Conservation (phyloP, 2,113 vertebrate genomes). For the Morone saxatilis region DNA sequence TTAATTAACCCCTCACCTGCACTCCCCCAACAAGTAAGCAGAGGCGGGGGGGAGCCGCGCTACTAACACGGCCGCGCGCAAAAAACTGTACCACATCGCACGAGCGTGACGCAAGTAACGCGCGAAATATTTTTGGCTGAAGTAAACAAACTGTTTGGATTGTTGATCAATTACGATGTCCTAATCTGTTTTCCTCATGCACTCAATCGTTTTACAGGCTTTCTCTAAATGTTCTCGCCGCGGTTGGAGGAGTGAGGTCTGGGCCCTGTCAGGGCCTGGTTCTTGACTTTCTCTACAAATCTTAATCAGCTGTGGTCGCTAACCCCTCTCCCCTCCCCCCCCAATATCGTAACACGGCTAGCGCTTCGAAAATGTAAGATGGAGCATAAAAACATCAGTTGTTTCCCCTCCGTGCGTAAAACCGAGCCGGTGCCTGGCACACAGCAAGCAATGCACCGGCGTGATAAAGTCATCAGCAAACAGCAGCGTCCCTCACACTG, state of each 20-base stretch:
- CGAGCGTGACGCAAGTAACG: slow-evolving; percentile 14
- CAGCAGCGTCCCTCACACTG: slow-evolving; percentile 2
- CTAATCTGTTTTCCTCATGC: slow-evolving; percentile 52
- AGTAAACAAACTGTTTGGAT: slow-evolving; percentile 34
- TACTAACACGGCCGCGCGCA: slow-evolving; percentile 38
- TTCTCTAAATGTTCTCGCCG: too few species aligned
- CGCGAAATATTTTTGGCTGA: slow-evolving; percentile 27
- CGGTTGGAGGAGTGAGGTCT: neutral
- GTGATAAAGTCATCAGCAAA: slow-evolving; percentile 43
- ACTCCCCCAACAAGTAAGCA: slow-evolving; percentile 66
- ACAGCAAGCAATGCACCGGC: slow-evolving; percentile 2
- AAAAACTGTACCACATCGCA: slow-evolving; percentile 47
- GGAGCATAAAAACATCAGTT: neutral
- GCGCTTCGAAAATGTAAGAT: neutral
- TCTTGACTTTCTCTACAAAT: slow-evolving; percentile 40
- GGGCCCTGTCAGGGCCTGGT: slow-evolving; percentile 5
- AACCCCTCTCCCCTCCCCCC: too few species aligned
- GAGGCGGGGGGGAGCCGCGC: neutral
- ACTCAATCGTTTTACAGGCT: neutral
- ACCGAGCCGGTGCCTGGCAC: neutral
- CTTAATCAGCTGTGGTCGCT: slow-evolving; percentile 35
- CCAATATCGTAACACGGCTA: neutral
- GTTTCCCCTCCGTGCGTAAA: neutral
- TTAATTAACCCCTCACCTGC: slow-evolving; percentile 74
- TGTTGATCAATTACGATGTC: slow-evolving; percentile 84